These are phyloP conservation scores for Priocnemis perturbator DNA, from an alignment of 2,888 invertebrate genomes.

Conservation along the genomic window DNA sequence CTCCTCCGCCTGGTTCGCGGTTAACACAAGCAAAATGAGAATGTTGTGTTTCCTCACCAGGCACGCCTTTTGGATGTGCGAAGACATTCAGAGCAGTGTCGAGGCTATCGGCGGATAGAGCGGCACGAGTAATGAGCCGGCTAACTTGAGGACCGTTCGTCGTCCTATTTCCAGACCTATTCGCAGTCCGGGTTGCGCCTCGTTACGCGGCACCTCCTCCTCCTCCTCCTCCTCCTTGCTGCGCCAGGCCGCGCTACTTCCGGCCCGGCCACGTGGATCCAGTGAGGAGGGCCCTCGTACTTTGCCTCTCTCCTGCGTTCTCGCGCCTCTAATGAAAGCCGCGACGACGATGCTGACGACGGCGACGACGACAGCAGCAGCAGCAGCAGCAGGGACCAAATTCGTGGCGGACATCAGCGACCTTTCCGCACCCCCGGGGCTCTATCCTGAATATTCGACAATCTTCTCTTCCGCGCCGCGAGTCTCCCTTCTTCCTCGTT, in stretches of 20 bases:
- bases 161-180: slow-evolving; percentile 29
- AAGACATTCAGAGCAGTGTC: slow-evolving; percentile 73
- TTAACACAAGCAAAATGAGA: too few species aligned
- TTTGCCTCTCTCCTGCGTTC: neutral
- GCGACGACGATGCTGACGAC: slow-evolving; percentile 3
- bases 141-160: slow-evolving; percentile 32
- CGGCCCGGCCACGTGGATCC: slow-evolving; percentile 7
- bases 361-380: slow-evolving; percentile 18
- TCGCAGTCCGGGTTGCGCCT: slow-evolving; percentile 29
- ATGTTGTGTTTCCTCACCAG: slow-evolving; percentile 62
- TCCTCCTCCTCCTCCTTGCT: slow-evolving; percentile 6
- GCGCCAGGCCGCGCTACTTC: slow-evolving; percentile 1
- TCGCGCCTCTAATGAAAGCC: neutral
- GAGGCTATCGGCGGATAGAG: slow-evolving; percentile 55
- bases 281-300: neutral
- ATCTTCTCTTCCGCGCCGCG: slow-evolving; percentile 18
- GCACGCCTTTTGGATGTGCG: slow-evolving; percentile 73
- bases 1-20: too few species aligned
- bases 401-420: slow-evolving; percentile 72
- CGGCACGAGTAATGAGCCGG: slow-evolving; percentile 56
- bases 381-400: slow-evolving; percentile 44
- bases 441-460: slow-evolving; percentile 35
- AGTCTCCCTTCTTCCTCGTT: slow-evolving; percentile 13
- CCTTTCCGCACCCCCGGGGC: slow-evolving; percentile 50
- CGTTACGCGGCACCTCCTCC: slow-evolving; percentile 38